These are phyloP conservation scores for Drosophila kepulauana DNA, from an alignment of 1,140 invertebrate species.

Conservation along the genomic window DNA sequence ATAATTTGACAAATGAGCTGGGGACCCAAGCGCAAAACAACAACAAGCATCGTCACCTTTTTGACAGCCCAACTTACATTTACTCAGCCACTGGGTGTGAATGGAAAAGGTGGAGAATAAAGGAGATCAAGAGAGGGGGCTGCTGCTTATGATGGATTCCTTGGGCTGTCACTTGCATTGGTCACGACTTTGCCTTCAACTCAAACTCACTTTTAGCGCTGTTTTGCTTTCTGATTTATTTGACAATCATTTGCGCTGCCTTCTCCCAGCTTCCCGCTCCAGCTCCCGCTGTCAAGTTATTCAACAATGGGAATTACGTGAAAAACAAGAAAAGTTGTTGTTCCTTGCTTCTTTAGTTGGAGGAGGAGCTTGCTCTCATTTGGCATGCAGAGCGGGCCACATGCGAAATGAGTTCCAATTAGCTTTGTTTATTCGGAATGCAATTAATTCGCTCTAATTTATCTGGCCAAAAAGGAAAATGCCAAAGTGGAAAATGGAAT, in stretches of 20 bases:
- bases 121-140: background rate
- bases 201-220: constrained; percentile 42
- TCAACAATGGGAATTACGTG: constrained; percentile 73
- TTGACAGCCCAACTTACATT: constrained; percentile 56
- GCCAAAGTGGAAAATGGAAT: constrained; percentile 18
- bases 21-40: constrained; percentile 16
- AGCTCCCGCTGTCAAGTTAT: constrained; percentile 20
- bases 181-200: constrained; percentile 20
- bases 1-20: constrained; percentile 76
- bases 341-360: constrained; percentile 32
- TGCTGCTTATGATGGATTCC: constrained; percentile 40
- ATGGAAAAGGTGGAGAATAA: background rate
- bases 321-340: constrained; percentile 66
- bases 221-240: constrained; percentile 75
- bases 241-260: constrained; percentile 78
- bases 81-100: constrained; percentile 2
- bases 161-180: constrained; percentile 47
- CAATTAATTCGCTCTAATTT: constrained; percentile 84
- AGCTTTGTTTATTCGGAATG: constrained; percentile 80
- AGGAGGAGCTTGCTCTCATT: constrained; percentile 51
- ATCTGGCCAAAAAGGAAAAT: constrained; percentile 49
- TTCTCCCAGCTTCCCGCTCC: background rate
- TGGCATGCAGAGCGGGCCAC: constrained; percentile 73
- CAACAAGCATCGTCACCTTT: constrained; percentile 73
- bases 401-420: constrained; percentile 83